Evolutionary conservation across 1,140 invertebrate genomes (phyloP).

Genomic region (Lamellibrachia luymesi): DNA sequence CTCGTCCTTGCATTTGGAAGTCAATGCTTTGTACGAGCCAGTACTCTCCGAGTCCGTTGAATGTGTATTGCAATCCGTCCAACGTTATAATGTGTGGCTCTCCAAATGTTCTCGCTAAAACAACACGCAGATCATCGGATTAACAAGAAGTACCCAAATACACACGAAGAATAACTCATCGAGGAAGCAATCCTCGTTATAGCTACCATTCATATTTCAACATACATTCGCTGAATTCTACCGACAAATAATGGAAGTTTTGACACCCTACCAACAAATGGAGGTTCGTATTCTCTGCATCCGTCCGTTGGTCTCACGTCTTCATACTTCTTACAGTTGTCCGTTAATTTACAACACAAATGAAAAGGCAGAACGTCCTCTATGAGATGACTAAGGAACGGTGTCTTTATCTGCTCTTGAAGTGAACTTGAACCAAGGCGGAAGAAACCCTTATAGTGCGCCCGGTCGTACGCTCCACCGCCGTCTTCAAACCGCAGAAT

Average conservation of each 20-base stretch:
- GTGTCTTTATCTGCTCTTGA: background rate
- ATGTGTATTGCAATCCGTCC: constrained; percentile 24
- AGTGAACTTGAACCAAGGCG: background rate
- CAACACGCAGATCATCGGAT: background rate
- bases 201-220: too few relatives aligned
- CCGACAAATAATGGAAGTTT: too few relatives aligned
- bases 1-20: background rate
- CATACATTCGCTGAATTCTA: too few relatives aligned
- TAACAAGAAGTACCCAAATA: background rate
- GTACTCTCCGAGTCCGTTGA: constrained; percentile 27
- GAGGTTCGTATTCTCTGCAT: background rate
- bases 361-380: background rate
- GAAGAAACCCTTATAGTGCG: background rate
- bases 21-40: constrained; percentile 19
- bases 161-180: too few relatives aligned
- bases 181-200: too few relatives aligned
- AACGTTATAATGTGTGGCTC: constrained; percentile 27
- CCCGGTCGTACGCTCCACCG: background rate
- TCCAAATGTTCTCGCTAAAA: constrained; percentile 23
- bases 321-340: background rate
- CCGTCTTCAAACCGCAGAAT: background rate
- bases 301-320: background rate
- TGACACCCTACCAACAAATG: background rate
- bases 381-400: background rate
- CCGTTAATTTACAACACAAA: background rate